Evolutionary conservation across 2,113 vertebrate genomes (phyloP).

Genomic region (Symphodus melops): DNA sequence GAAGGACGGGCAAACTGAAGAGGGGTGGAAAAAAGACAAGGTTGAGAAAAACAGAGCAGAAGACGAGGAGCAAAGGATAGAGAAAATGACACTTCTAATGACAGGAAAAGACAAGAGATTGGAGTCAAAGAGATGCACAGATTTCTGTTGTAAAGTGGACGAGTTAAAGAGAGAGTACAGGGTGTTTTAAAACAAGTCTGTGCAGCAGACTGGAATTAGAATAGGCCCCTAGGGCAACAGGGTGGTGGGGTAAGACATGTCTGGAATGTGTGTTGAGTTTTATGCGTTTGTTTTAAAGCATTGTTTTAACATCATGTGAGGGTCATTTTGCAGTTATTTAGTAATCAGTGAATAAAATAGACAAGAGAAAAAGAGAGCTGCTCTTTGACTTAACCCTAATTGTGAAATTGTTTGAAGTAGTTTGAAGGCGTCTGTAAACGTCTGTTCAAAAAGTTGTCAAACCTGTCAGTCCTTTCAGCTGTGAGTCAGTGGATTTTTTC

Average conservation of each 20-base stretch:
- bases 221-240: slow-evolving; percentile 50
- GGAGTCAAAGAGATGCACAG: slow-evolving; percentile 5
- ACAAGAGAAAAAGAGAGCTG: not conserved
- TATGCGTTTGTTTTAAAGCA: slow-evolving; percentile 24
- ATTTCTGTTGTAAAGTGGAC: not conserved
- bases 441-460: not conserved
- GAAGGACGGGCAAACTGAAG: slow-evolving; percentile 29
- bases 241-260: slow-evolving; percentile 63
- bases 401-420: not conserved
- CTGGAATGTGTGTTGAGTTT: slow-evolving; percentile 66
- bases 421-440: not conserved
- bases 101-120: not conserved
- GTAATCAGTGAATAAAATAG: not conserved
- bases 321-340: not conserved
- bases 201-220: slow-evolving; percentile 68
- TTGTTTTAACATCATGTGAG: not conserved
- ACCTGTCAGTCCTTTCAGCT: not conserved
- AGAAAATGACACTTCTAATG: slow-evolving; percentile 16
- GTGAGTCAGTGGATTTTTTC: not conserved
- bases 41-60: not conserved
- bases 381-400: not conserved
- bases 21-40: not conserved
- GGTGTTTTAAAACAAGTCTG: slow-evolving; percentile 66
- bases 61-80: slow-evolving; percentile 1
- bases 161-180: slow-evolving; percentile 18